Base-by-base conservation (phyloP, 2,888 invertebrate species). In the Protophormia terraenovae region DNA sequence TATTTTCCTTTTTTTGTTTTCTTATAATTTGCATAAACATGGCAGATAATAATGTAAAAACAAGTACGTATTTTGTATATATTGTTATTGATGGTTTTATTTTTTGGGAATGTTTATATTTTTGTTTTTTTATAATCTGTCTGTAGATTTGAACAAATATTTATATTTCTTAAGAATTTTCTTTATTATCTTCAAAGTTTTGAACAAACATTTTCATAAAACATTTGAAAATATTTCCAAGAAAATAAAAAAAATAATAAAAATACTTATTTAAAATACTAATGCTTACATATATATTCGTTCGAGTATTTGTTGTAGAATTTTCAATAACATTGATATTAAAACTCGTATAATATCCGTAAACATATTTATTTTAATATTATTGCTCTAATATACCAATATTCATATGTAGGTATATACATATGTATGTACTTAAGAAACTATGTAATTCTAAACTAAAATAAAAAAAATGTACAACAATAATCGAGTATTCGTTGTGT, bases 261-360 rank as follows among this genome's bases (percentile, higher is more conserved):
- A n/a, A n/a, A n/a, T n/a, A n/a, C n/a, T n/a, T 64, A 64, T 24
- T 55, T 32, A 0, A 3, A 64, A 41, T n/a, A 41, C 6, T 27
- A 14, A 41, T 24, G n/a, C 24, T 64, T 8, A 3, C 16, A n/a
- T n/a, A n/a, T n/a, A n/a, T n/a, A n/a, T 12, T 41, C n/a, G n/a
- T 38, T 22, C 19, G 14, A 19, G 22, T 22, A 24, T 64, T n/a
- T n/a, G n/a, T n/a, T 27, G 4, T 50, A 35, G 22, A 69, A 50
- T 22, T 50, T 67, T 50, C 47, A 47, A 67, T 50, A 47, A 27
- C 32, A 67, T 27, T 14, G 50, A 32, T 19, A 60, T 41, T 72
- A 58, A 27, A 47, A 24, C 22, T 22, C 19, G 2, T 60, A 22
- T 71, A 29, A 7, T 45, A 53, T 14, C 27, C 64, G 45, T 64